Percentiles rank a stretch among this genome's conserved stretches.
Evolutionary conservation across 1,140 invertebrate genomes (phyloP).

Genomic region (Macrocentrus cingulum): DNA sequence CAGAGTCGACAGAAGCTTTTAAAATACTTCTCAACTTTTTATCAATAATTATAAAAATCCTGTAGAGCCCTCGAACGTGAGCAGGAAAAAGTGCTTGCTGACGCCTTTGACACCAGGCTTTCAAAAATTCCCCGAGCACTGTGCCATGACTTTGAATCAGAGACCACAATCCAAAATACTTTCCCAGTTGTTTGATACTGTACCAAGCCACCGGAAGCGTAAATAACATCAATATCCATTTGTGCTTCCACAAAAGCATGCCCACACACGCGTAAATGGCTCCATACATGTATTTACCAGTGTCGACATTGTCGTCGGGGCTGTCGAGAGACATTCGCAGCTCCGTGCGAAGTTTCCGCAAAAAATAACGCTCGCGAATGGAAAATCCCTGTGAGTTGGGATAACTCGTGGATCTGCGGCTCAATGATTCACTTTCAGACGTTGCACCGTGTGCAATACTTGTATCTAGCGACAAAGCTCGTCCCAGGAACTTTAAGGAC

Average conservation of each 20-base stretch:
- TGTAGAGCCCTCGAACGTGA: conserved; percentile 64
- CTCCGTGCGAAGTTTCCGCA: conserved; percentile 52
- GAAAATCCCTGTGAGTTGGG: conserved; percentile 23
- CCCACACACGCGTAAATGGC: conserved; percentile 69
- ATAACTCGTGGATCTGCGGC: conserved; percentile 18
- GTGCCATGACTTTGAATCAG: conserved; percentile 42
- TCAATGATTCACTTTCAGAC: conserved; percentile 3
- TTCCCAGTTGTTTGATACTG: conserved; percentile 62
- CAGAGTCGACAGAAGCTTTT: conserved; percentile 63
- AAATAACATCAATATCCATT: conserved; percentile 70
- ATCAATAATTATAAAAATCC: conserved; percentile 60
- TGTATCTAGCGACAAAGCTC: conserved; percentile 47
- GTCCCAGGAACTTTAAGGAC: conserved; percentile 31
- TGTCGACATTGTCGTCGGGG: conserved; percentile 49
- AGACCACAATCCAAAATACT: conserved; percentile 57
- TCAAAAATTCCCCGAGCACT: conserved; percentile 35
- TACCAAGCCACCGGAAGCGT: conserved; percentile 69
- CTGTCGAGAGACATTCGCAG: conserved; percentile 59
- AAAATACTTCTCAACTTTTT: conserved; percentile 54
- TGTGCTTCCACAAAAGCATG: conserved; percentile 72
- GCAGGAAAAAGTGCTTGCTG: conserved; percentile 63
- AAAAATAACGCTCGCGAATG: conserved; percentile 43
- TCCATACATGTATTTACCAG: conserved; percentile 68
- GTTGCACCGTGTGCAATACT: conserved; percentile 29
- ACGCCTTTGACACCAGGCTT: conserved; percentile 55